phyloP scores from a whole-genome alignment of 1,140 invertebrate genomes.

The Frieseomelitta varia region DNA sequence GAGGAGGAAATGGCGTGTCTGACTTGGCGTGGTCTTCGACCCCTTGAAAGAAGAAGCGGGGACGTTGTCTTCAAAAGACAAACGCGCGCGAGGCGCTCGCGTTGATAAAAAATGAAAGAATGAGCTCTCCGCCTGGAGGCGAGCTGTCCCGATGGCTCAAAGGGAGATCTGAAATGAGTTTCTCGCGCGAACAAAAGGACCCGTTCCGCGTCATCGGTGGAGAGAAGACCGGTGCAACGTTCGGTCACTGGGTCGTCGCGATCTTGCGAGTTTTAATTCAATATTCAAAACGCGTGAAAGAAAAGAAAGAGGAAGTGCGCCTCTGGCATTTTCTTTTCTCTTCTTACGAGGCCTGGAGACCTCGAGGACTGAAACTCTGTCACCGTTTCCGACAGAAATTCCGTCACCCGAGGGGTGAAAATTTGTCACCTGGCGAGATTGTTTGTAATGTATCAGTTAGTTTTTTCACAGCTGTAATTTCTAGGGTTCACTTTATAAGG shows the following conservation, averaged over 20 bases:
- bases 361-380: no score
- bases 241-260: slow-evolving; percentile 56
- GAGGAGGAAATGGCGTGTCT: slow-evolving; percentile 5
- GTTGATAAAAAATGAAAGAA: slow-evolving; percentile 55
- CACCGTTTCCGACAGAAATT: no score
- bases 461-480: no score
- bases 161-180: slow-evolving; percentile 51
- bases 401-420: no score
- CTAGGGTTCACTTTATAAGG: no score
- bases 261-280: slow-evolving; percentile 45
- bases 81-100: neutral
- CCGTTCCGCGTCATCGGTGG: slow-evolving; percentile 18
- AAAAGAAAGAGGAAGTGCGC: neutral
- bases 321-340: neutral
- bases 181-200: slow-evolving; percentile 36
- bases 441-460: no score
- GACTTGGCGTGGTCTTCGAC: neutral
- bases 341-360: neutral
- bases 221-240: neutral
- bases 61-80: no score
- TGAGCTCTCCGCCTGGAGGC: slow-evolving; percentile 32
- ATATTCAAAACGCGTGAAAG: slow-evolving; percentile 37
- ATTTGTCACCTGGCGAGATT: no score
- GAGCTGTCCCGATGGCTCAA: slow-evolving; percentile 45
- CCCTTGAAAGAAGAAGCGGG: neutral